phyloP scores from a whole-genome alignment of 2,797 vertebrate species.

The Steatocranus sp. region DNA sequence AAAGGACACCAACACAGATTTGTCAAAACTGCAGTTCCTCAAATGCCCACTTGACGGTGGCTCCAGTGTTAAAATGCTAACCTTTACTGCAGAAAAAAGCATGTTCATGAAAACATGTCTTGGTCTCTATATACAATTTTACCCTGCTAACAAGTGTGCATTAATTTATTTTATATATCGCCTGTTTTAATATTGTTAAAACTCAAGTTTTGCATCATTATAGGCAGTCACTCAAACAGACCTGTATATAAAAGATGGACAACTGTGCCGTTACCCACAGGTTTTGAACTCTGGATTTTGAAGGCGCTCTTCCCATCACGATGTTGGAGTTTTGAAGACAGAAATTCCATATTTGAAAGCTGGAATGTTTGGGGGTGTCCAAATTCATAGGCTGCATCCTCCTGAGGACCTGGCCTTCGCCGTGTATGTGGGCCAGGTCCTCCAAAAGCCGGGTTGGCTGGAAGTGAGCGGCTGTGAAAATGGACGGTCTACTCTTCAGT shows the following conservation, averaged over 20 bases:
- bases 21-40: neutral
- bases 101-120: neutral
- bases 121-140: neutral
- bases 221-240: neutral
- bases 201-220: neutral
- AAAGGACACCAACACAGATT: neutral
- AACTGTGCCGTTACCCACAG: neutral
- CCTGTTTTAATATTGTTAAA: neutral
- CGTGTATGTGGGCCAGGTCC: neutral
- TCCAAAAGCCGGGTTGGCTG: accelerated
- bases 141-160: neutral
- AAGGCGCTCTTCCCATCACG: accelerated
- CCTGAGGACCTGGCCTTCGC: accelerated
- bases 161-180: neutral
- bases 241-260: neutral
- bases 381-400: neutral
- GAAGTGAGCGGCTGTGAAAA: neutral
- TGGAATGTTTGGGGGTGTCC: neutral
- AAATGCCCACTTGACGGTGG: neutral
- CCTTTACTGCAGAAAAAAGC: neutral
- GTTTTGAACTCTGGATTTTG: neutral
- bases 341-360: neutral
- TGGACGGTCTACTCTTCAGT: neutral
- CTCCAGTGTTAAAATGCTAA: neutral
- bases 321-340: neutral